These are phyloP conservation scores for Sisor rabdophorus DNA, from an alignment of 2,113 vertebrate genomes.

Conservation along the genomic window DNA sequence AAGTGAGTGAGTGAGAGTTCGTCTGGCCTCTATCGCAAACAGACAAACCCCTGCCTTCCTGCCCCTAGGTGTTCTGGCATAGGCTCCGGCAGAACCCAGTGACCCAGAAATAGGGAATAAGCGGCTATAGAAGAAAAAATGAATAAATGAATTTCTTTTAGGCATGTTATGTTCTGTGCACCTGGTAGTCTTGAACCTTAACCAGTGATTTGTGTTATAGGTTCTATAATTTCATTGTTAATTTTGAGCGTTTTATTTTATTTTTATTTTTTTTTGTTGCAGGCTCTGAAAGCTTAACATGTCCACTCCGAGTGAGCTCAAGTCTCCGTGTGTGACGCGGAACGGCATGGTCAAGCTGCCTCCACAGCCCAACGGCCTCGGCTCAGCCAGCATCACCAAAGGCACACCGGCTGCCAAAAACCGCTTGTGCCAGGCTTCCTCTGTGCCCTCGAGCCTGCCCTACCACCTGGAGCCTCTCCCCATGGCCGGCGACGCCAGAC, in stretches of 20 bases:
- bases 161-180: too few species aligned
- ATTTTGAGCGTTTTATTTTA: background rate
- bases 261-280: slow-evolving; percentile 15
- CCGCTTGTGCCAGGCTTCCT: slow-evolving; percentile 92
- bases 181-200: background rate
- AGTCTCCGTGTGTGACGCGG: slow-evolving; percentile 92
- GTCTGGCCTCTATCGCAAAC: too few species aligned
- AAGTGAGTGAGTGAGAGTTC: too few species aligned
- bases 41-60: too few species aligned
- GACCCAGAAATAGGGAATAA: too few species aligned
- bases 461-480: slow-evolving; percentile 78
- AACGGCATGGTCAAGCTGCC: slow-evolving; percentile 95
- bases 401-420: slow-evolving; percentile 96
- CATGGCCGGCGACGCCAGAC: slow-evolving; percentile 73
- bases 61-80: too few species aligned
- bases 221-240: background rate
- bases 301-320: slow-evolving; percentile 81
- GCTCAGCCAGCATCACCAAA: slow-evolving; percentile 97
- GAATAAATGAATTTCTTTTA: background rate
- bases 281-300: slow-evolving; percentile 77
- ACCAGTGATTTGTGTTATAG: background rate
- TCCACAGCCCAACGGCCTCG: slow-evolving; percentile 89
- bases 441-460: slow-evolving; percentile 78
- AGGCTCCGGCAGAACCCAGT: too few species aligned
- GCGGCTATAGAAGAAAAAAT: background rate